Evolutionary conservation across 1,140 invertebrate species (phyloP).

Genomic region (Drosophila virilis): DNA sequence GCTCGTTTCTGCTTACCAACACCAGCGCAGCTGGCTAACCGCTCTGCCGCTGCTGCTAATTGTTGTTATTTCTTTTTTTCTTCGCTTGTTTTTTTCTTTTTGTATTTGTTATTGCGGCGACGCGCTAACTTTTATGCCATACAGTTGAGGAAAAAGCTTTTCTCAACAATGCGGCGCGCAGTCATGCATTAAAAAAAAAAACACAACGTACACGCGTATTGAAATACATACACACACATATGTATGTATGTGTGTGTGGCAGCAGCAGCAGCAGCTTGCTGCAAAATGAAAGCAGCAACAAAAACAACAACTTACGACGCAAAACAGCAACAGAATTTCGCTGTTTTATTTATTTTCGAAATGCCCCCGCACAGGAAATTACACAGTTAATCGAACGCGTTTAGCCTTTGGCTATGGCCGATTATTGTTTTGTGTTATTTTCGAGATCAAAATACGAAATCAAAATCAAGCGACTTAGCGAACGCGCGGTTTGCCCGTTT

Average conservation of each 20-base stretch:
- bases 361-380: neutral
- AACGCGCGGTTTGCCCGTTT: constrained; percentile 57
- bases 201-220: constrained; percentile 51
- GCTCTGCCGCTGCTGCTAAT: constrained; percentile 43
- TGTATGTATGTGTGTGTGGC: neutral
- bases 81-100: constrained; percentile 11
- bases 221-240: constrained; percentile 34
- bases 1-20: constrained; percentile 45
- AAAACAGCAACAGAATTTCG: constrained; percentile 36
- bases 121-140: constrained; percentile 61
- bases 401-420: constrained; percentile 5
- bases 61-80: constrained; percentile 46
- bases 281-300: constrained; percentile 72
- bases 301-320: constrained; percentile 54
- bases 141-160: constrained; percentile 70
- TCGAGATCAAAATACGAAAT: constrained; percentile 50
- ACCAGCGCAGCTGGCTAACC: constrained; percentile 35
- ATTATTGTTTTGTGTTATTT: constrained; percentile 30
- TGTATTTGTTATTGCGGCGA: constrained; percentile 65
- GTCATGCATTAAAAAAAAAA: constrained; percentile 66
- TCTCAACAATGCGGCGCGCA: constrained; percentile 63
- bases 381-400: constrained; percentile 16
- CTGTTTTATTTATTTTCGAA: neutral
- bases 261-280: constrained; percentile 52
- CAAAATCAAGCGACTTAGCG: constrained; percentile 53